Percentiles rank a stretch among this genome's conserved stretches.
phyloP scores from a whole-genome alignment of 1,140 invertebrate species.

The Drosophila quadrilineata region DNA sequence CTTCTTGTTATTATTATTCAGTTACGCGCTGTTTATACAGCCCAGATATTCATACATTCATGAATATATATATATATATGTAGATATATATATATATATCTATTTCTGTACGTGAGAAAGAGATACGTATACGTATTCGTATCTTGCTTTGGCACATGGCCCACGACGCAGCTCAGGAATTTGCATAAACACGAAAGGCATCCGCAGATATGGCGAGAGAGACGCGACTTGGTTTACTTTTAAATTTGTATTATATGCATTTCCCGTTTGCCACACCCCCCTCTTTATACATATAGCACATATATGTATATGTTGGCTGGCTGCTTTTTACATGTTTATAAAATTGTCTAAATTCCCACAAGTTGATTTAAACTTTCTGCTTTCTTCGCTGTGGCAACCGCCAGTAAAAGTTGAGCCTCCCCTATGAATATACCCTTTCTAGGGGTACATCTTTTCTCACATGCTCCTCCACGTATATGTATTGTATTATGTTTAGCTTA shows the following conservation, averaged over 20 bases:
- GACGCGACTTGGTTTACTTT: slow-evolving; percentile 68
- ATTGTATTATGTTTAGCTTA: slow-evolving; percentile 10
- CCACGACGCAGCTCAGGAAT: slow-evolving; percentile 56
- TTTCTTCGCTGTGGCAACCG: slow-evolving; percentile 43
- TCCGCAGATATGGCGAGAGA: slow-evolving; percentile 61
- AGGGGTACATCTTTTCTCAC: slow-evolving; percentile 59
- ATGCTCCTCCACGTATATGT: too few species aligned
- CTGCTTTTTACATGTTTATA: slow-evolving; percentile 62
- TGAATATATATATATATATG: slow-evolving; percentile 58
- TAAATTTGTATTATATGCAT: slow-evolving; percentile 70
- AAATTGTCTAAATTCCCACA: slow-evolving; percentile 78
- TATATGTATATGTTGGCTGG: slow-evolving; percentile 30
- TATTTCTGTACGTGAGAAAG: not conserved
- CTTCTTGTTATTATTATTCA: slow-evolving; percentile 73
- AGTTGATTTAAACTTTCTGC: slow-evolving; percentile 77
- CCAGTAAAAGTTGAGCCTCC: slow-evolving; percentile 33
- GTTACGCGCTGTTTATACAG: slow-evolving; percentile 75
- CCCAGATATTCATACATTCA: slow-evolving; percentile 75
- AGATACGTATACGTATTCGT: slow-evolving; percentile 49
- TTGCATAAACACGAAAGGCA: slow-evolving; percentile 66
- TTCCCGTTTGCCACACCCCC: slow-evolving; percentile 4
- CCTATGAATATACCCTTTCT: too few species aligned
- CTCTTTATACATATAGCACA: not conserved
- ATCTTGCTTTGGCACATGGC: slow-evolving; percentile 67
- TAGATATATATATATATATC: not conserved